Evolutionary conservation across 2,797 vertebrate species (phyloP).

Genomic region (Lemur catta): DNA sequence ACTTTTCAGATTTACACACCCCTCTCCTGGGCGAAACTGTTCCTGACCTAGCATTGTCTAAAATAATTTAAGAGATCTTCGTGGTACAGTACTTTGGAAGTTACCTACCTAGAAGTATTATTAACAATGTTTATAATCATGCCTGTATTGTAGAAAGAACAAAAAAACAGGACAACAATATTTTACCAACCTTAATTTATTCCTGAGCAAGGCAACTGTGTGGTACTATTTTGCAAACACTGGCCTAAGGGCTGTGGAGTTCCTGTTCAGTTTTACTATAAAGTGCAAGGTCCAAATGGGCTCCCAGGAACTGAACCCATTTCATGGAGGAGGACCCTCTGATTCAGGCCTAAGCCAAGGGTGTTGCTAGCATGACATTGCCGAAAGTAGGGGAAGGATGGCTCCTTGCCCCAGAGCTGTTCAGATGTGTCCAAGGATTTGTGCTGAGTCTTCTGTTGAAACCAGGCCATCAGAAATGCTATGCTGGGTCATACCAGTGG

Average conservation of each 20-base stretch:
- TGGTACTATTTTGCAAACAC: not conserved
- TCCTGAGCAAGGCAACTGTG: not conserved
- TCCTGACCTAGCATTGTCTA: not conserved
- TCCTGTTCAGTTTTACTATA: not conserved
- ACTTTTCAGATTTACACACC: not conserved
- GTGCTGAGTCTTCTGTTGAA: not conserved
- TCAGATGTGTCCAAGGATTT: not conserved
- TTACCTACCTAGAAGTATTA: not conserved
- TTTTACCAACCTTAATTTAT: not conserved
- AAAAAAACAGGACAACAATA: not conserved
- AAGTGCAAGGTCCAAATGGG: not conserved
- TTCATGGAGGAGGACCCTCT: not conserved
- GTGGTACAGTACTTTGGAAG: not conserved
- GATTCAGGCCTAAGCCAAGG: slow-evolving; percentile 17
- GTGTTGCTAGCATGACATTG: not conserved
- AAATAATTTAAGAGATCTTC: slow-evolving; percentile 36
- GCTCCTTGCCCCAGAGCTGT: not conserved
- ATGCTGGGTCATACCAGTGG: not conserved
- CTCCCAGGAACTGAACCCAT: not conserved
- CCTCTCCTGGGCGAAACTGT: not conserved
- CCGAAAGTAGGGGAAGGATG: not conserved
- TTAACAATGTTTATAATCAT: not conserved
- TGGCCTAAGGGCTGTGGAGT: not conserved
- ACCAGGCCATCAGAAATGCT: slow-evolving; percentile 14
- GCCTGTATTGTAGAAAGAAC: not conserved